Percentiles rank a stretch among this genome's conserved stretches.
Evolutionary conservation across 2,888 invertebrate genomes (phyloP).

Genomic region (Cabera pusaria): DNA sequence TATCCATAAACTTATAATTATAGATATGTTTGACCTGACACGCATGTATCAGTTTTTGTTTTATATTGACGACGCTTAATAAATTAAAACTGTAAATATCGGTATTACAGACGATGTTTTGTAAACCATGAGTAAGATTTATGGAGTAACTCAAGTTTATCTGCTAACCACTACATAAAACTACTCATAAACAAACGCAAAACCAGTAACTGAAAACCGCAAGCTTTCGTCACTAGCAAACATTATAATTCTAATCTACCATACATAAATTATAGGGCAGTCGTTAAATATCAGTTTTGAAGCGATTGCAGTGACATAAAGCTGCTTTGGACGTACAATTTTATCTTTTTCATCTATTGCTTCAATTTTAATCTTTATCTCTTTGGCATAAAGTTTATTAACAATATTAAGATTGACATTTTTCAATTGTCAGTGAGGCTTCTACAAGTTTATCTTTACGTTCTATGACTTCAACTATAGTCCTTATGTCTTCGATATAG

Average conservation of each 20-base stretch:
- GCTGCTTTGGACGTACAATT: conserved; percentile 54
- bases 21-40: too few species aligned
- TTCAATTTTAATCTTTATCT: conserved; percentile 35
- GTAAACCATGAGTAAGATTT: too few species aligned
- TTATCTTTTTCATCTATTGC: conserved; percentile 34
- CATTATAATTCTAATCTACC: conserved; percentile 69
- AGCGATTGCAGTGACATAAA: conserved; percentile 71
- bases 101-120: too few species aligned
- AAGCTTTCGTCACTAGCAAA: conserved; percentile 59
- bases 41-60: too few species aligned
- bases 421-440: conserved; percentile 21
- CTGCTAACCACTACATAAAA: conserved; percentile 17
- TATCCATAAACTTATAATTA: too few species aligned
- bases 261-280: conserved; percentile 68
- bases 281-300: conserved; percentile 75
- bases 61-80: too few species aligned
- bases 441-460: conserved; percentile 40
- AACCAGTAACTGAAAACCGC: conserved; percentile 43
- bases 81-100: too few species aligned
- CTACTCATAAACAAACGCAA: conserved; percentile 33
- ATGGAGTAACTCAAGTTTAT: conserved; percentile 3
- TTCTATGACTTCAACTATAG: conserved; percentile 27
- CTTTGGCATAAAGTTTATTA: conserved; percentile 40
- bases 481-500: conserved; percentile 38
- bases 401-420: conserved; percentile 24